Conservation (phyloP, 1,140 invertebrate species). For the Eriocheir sinensis region DNA sequence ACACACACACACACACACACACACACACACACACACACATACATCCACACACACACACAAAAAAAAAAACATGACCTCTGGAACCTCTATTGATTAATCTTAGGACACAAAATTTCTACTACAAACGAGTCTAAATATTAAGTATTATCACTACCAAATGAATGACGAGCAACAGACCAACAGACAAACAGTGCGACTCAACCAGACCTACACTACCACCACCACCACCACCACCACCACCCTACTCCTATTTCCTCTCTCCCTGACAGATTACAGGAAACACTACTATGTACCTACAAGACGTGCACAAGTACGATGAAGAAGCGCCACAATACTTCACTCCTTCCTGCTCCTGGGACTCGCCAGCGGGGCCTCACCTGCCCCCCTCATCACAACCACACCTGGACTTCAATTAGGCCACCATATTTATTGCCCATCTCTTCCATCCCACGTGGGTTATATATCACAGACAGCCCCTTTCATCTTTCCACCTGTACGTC, state of each 20-base stretch:
- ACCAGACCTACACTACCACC: neutral
- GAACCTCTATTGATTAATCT: too few species aligned
- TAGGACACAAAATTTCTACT: too few species aligned
- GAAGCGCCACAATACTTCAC: neutral
- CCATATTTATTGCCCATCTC: neutral
- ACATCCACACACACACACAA: neutral
- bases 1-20: slow-evolving; percentile 22
- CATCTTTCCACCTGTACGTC: slow-evolving; percentile 8
- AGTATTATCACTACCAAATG: neutral
- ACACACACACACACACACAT: slow-evolving; percentile 3
- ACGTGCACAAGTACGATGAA: neutral
- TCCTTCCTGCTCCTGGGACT: neutral
- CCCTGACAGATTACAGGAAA: neutral
- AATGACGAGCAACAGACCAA: neutral
- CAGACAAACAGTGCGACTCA: neutral
- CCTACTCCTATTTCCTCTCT: neutral
- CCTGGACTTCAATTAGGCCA: slow-evolving; percentile 3
- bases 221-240: neutral
- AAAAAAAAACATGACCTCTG: neutral
- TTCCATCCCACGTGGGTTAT: neutral
- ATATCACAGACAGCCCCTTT: neutral
- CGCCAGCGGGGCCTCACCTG: neutral
- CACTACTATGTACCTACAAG: neutral
- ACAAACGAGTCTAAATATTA: neutral
- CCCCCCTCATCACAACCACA: neutral